These are phyloP conservation scores for Agapetus fuscipes DNA, from an alignment of 2,888 invertebrate genomes.

Conservation along the genomic window DNA sequence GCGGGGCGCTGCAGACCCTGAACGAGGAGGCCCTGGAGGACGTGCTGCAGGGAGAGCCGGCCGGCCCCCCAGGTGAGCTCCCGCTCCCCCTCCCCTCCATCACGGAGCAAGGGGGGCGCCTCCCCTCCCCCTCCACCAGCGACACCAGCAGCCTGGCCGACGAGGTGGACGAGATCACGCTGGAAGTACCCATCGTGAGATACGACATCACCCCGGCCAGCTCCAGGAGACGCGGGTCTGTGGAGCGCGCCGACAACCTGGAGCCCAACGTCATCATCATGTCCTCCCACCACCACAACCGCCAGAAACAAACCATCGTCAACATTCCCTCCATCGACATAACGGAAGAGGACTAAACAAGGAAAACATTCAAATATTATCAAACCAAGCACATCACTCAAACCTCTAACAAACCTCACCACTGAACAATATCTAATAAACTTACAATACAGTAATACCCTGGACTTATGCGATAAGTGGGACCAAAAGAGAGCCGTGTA, in stretches of 20 bases:
- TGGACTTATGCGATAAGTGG: too few species aligned
- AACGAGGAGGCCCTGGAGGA: slow-evolving; percentile 92
- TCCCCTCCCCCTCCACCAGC: slow-evolving; percentile 5
- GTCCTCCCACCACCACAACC: slow-evolving; percentile 2
- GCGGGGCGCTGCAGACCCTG: slow-evolving; percentile 82
- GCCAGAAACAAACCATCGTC: slow-evolving; percentile 16
- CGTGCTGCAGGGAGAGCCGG: slow-evolving; percentile 63
- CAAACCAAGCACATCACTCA: too few species aligned
- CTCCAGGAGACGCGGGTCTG: neutral
- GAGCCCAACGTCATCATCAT: slow-evolving; percentile 18
- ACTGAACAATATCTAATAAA: too few species aligned
- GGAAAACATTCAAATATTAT: too few species aligned
- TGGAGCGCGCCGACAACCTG: slow-evolving; percentile 8
- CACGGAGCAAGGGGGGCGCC: slow-evolving; percentile 25
- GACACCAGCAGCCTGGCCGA: slow-evolving; percentile 1
- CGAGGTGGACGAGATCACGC: slow-evolving; percentile 11
- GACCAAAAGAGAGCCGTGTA: too few species aligned
- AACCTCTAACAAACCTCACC: too few species aligned
- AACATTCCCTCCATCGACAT: slow-evolving; percentile 13
- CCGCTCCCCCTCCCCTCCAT: slow-evolving; percentile 31
- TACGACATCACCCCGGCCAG: slow-evolving; percentile 10
- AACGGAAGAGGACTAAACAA: neutral
- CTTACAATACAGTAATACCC: too few species aligned
- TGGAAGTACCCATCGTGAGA: slow-evolving; percentile 9
- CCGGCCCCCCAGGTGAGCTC: slow-evolving; percentile 46